Base-by-base conservation (phyloP, 2,797 vertebrate genomes). In the Macrochelys suwanniensis region DNA sequence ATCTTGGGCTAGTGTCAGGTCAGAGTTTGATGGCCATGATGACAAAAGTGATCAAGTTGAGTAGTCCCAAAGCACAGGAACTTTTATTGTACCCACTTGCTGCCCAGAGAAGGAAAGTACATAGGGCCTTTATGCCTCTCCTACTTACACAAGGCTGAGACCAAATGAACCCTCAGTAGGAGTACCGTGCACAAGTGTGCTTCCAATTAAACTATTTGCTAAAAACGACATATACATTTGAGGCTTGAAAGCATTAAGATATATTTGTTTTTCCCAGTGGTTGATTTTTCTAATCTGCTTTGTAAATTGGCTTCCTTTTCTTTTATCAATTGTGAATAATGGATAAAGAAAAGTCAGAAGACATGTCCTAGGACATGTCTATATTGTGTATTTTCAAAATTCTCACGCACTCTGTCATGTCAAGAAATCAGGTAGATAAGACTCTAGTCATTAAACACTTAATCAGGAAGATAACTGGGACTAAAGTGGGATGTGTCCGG, bases 361-460 rank as follows among this genome's bases (percentile, higher is more conserved):
- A 96, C 84, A 79, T 82, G 85, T 89, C 47, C 84, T 96, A 80
- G 33, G 95, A 87, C 92, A 86, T 94, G 88, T 89, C 74, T 96
- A 95, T 93, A 95, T 95, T 54, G 91, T 12, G 78, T 37, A 81
- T 94, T 96, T 92, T 10, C 90, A 93, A 87, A 92, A 91, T 84
- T 95, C 92, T 92, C 83, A 87, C 86, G 56, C 89, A 93, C 80
- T 85, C 84, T 94, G 91, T 96, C 71, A 4, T 95, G 94, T 89
- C 79, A 97, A 95, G 89, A 96, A 92, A 93, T 89, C 94, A 96
- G 95, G 89, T 47, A 94, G 89, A 90, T 96, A 95, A 90, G 45
- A 25, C 54, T 81, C 49, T 89, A 96, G 57, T 80, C 59, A 59
- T 81, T 88, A 82, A 85, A 92, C 94, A 95, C 82, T 94, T 95